Evolutionary conservation across 2,888 invertebrate genomes (phyloP), one percentile per base, ranked within the genome.

Genomic region (Dione vanillae): DNA sequence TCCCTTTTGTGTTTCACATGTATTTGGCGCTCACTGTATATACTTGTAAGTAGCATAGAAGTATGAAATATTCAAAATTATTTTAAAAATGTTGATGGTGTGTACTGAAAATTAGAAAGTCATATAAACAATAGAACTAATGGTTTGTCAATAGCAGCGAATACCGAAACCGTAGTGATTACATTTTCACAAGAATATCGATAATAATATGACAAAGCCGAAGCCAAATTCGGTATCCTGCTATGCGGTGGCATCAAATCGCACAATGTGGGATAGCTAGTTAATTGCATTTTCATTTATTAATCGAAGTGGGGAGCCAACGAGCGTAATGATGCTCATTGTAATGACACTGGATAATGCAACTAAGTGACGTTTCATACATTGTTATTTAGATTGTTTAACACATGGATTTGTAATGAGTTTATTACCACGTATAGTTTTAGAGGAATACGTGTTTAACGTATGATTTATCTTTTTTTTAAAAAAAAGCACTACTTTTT

Each of bases 251-350:
- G 45, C 27, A 27, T 61, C 61, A 61, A 45, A 61, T 80, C 80
- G 71, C 76, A 80, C 79, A 75, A 82, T 87, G 83, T 82, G 82
- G 82, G 79, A 82, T 83, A 82, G 37, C 37, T 84, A 85, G 86
- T 86, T 86, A 85, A 88, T 86, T 82, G 81, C 83, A 82, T 85
- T 85, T 84, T 82, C 82, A 78, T 81, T 78, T 83, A 79, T 80
- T 85, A 86, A 86, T 90, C 83, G 83, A 83, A 82, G 85, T 84
- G 37, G 49, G 8, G 8, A 35, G 37, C 62, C 19, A 14, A 49
- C 45, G 35, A 37, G 37, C 47, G 35, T 64, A 35, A 54, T 49
- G 49, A 49, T 43, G 16, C 37, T 61, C 20, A 27, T 49, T 49
- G 49, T 20, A 49, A 19, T 37, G 27, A 52, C 52, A 47, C 16